Evolutionary conservation across 2,113 vertebrate species (phyloP).

Genomic region (Neogale vison): DNA sequence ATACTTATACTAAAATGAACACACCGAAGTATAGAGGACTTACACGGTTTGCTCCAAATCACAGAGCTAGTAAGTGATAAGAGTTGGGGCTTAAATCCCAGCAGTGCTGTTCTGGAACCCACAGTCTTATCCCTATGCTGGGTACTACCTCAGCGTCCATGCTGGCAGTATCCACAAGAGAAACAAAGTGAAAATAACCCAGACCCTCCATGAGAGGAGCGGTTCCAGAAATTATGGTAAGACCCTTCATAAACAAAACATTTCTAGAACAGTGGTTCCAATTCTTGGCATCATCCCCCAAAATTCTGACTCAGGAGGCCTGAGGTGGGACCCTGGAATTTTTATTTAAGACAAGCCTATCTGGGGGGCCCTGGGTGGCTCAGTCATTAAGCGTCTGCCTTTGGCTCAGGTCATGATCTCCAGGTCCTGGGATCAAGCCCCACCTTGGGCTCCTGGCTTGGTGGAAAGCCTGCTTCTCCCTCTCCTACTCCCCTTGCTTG

Average conservation of each 20-base stretch:
- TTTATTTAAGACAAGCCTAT: not conserved
- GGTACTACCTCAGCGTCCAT: not conserved
- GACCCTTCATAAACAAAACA: slow-evolving; percentile 19
- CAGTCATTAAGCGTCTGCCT: too few species aligned
- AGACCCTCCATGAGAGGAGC: not conserved
- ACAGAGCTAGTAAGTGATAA: not conserved
- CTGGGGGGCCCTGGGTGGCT: not conserved
- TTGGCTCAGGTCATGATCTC: too few species aligned
- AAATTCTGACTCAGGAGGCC: slow-evolving; percentile 18
- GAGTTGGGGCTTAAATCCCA: not conserved
- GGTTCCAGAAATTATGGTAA: slow-evolving; percentile 16
- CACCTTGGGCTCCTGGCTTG: too few species aligned
- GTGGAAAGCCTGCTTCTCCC: too few species aligned
- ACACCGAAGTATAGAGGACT: slow-evolving; percentile 34
- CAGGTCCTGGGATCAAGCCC: too few species aligned
- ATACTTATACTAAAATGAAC: not conserved
- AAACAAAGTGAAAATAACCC: slow-evolving; percentile 28
- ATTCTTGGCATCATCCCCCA: slow-evolving; percentile 5
- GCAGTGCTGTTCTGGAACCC: not conserved
- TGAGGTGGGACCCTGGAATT: not conserved
- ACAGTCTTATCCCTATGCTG: not conserved
- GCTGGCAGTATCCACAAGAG: not conserved
- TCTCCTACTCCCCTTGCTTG: too few species aligned
- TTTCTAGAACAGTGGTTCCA: slow-evolving; percentile 31
- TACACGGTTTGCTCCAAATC: slow-evolving; percentile 40